Evolutionary conservation across 2,113 vertebrate species (phyloP).

Genomic region (Dipodomys merriami): DNA sequence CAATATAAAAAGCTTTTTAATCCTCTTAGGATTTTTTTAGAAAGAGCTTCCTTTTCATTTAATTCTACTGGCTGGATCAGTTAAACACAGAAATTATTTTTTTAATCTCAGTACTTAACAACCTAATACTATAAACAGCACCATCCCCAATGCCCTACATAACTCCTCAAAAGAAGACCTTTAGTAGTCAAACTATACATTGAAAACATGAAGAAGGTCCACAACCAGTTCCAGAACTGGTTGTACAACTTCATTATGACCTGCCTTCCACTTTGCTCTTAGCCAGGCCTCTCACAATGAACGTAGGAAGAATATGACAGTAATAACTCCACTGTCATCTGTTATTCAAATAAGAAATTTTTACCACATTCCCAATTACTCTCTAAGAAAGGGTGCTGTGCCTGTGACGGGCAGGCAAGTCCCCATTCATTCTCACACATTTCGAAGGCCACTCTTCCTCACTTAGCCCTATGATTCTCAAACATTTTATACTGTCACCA

Average conservation of each 20-base stretch:
- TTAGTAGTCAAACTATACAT: background rate
- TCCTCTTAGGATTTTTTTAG: conserved; percentile 62
- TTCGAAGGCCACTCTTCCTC: background rate
- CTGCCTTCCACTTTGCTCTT: background rate
- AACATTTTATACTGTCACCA: background rate
- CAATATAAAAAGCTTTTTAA: conserved; percentile 54
- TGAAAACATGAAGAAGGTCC: background rate
- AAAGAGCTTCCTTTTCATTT: conserved; percentile 45
- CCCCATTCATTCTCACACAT: background rate
- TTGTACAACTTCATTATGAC: background rate
- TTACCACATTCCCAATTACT: background rate
- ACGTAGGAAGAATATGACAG: background rate
- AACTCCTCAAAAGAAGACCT: background rate
- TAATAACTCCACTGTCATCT: background rate
- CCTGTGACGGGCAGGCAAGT: background rate
- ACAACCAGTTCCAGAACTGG: background rate
- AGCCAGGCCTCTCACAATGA: background rate
- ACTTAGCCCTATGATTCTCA: background rate
- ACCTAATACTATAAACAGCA: conserved; percentile 51
- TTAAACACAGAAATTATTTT: conserved; percentile 57
- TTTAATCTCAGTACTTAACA: conserved; percentile 56
- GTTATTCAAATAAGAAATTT: background rate
- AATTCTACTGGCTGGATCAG: conserved; percentile 49
- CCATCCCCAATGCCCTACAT: background rate
- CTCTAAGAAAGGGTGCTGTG: background rate